Evolutionary conservation across 2,113 vertebrate species (phyloP).

Genomic region (Ptilonorhynchus violaceus): DNA sequence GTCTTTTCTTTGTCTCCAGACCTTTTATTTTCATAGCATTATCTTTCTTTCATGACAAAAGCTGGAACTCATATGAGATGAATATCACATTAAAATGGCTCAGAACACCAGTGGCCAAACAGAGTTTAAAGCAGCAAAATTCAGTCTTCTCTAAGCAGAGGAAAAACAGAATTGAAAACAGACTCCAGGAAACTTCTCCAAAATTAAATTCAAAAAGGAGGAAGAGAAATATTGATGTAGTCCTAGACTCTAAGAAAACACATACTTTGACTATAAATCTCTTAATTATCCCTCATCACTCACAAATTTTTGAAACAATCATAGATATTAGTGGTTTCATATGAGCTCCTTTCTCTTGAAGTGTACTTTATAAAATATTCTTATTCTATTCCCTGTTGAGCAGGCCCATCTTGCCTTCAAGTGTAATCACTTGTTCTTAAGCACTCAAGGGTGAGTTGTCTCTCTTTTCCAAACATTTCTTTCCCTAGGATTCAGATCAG

Average conservation of each 20-base stretch:
- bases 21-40: not conserved
- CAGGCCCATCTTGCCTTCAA: not conserved
- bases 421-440: not conserved
- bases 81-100: not conserved
- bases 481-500: not conserved
- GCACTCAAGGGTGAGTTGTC: not conserved
- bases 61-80: not conserved
- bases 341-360: not conserved
- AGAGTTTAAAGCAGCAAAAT: not conserved
- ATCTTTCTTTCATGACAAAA: not conserved
- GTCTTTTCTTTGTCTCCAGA: not conserved
- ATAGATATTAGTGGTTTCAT: not conserved
- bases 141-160: not conserved
- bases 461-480: not conserved
- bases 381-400: not conserved
- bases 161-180: not conserved
- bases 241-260: not conserved
- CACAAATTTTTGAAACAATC: not conserved
- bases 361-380: not conserved
- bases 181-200: not conserved
- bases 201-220: not conserved
- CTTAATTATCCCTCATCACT: not conserved
- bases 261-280: not conserved
- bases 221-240: not conserved
- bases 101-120: not conserved